Evolutionary conservation across 30 jellyfish, hydroid and myxozoan genomes (phyloP).

Genomic region (Chironex yamaguchii): DNA sequence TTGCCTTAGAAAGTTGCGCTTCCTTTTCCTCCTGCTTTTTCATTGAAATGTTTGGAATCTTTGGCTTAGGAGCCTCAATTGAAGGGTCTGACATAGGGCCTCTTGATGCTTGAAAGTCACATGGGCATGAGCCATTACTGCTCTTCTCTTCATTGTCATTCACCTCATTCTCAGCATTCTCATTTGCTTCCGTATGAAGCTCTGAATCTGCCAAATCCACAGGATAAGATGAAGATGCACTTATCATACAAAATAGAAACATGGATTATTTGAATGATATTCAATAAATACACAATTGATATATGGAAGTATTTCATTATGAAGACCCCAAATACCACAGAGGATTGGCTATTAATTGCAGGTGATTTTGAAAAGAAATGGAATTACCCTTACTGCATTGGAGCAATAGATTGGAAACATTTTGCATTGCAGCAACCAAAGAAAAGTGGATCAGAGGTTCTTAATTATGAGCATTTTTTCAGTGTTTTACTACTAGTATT

Average conservation of each 20-base stretch:
- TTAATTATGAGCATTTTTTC: slow-evolving; percentile 42
- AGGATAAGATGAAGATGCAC: background rate
- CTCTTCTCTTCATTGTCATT: background rate
- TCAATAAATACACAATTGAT: too few relatives aligned
- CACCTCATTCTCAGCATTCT: background rate
- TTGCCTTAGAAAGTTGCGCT: slow-evolving; percentile 12
- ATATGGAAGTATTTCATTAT: background rate
- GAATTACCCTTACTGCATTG: slow-evolving; percentile 64
- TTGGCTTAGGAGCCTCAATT: background rate
- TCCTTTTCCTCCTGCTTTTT: slow-evolving; percentile 27
- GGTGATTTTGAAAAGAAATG: slow-evolving; percentile 34
- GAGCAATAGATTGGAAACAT: slow-evolving; percentile 63
- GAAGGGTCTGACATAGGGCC: too few relatives aligned
- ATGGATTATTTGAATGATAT: too few relatives aligned
- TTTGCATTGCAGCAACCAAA: slow-evolving; percentile 58
- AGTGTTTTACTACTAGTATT: slow-evolving; percentile 32
- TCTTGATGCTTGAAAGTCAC: too few relatives aligned
- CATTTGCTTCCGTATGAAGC: background rate
- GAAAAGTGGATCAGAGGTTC: slow-evolving; percentile 56
- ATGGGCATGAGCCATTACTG: too few relatives aligned
- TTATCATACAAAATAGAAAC: too few relatives aligned
- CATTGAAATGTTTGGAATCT: slow-evolving; percentile 16
- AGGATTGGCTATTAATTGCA: slow-evolving; percentile 27
- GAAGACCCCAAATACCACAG: slow-evolving; percentile 36
- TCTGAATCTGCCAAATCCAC: background rate